These are phyloP conservation scores for Paelopatides confundens DNA, from an alignment of 53 echinoderm and acorn worm genomes.

Conservation along the genomic window DNA sequence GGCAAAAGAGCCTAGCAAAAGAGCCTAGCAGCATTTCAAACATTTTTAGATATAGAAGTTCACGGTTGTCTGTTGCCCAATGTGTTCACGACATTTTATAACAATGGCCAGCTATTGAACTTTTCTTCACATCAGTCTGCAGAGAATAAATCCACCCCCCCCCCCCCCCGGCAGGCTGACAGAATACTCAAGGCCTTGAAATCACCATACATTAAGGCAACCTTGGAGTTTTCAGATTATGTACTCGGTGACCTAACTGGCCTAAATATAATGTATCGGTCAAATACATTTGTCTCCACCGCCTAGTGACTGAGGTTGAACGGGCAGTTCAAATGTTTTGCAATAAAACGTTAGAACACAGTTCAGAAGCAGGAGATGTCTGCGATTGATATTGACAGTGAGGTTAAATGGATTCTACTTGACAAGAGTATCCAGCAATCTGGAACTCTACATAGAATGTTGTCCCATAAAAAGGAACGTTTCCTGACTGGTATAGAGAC, in stretches of 20 bases:
- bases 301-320: conserved; percentile 6
- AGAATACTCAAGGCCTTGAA: neutral
- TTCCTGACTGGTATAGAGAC: neutral
- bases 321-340: neutral
- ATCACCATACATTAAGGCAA: conserved; percentile 13
- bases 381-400: too few relatives aligned
- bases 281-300: conserved; percentile 21
- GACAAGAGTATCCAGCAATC: neutral
- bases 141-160: neutral
- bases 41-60: neutral
- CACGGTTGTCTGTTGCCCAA: conserved; percentile 44
- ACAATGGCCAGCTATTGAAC: conserved; percentile 9
- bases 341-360: neutral
- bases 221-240: conserved; percentile 36
- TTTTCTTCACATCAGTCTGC: neutral
- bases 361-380: too few relatives aligned
- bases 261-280: conserved; percentile 28
- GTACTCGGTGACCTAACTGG: conserved; percentile 23
- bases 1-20: too few relatives aligned
- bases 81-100: neutral
- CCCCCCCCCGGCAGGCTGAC: too few relatives aligned
- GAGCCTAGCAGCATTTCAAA: conserved; percentile 5
- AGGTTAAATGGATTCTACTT: too few relatives aligned
- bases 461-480: neutral
- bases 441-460: neutral